Conservation (phyloP, 2,888 invertebrate species). For the Steromphala cineraria region DNA sequence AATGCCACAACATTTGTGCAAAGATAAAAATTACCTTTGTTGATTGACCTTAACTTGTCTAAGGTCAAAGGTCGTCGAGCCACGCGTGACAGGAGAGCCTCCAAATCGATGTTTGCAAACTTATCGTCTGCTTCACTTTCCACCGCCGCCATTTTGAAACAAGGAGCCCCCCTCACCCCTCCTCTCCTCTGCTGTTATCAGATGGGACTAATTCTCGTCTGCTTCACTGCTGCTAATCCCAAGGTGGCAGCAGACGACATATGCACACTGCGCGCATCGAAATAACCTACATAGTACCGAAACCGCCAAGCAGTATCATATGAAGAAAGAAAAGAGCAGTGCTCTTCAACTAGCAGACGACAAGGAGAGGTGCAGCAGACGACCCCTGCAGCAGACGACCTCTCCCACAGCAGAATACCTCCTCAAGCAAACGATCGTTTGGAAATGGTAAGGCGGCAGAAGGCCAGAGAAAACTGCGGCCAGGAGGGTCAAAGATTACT, state of each 20-base stretch:
- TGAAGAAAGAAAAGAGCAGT: not conserved
- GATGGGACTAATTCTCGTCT: not conserved
- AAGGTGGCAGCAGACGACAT: not conserved
- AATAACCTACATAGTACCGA: not conserved
- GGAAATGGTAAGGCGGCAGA: no score
- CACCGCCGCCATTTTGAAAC: constrained; percentile 48
- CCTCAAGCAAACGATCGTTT: no score
- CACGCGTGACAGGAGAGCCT: constrained; percentile 51
- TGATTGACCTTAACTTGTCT: constrained; percentile 42
- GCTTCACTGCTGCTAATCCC: not conserved
- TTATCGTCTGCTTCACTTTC: constrained; percentile 44
- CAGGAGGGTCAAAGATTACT: not conserved
- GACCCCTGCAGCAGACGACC: not conserved
- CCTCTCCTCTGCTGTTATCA: not conserved
- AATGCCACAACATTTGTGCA: not conserved
- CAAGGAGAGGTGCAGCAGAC: constrained; percentile 6
- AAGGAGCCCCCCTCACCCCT: not conserved
- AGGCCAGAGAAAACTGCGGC: not conserved
- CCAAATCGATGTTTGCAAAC: constrained; percentile 54
- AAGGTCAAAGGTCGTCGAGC: constrained; percentile 49
- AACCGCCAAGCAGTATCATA: not conserved
- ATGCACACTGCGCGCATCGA: not conserved
- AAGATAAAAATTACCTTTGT: constrained; percentile 41
- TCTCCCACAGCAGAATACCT: not conserved
- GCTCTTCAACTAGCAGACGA: not conserved